phyloP scores from a whole-genome alignment of 92 coral and sea anemone species.

The Phymanthus crucifer region DNA sequence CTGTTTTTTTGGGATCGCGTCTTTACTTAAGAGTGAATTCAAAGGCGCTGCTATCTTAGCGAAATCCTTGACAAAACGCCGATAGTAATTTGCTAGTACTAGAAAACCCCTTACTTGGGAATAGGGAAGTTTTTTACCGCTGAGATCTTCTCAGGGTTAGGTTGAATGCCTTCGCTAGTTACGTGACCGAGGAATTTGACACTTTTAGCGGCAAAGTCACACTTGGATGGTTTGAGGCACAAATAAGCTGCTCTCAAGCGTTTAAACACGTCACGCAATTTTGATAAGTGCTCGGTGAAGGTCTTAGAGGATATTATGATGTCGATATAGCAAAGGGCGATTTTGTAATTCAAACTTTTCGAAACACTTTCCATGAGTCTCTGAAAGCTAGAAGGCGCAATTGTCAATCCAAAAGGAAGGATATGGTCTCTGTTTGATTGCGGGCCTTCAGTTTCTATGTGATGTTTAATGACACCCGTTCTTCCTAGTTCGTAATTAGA shows the following conservation, averaged over 20 bases:
- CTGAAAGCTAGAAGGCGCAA: slow-evolving; percentile 19
- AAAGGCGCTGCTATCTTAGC: slow-evolving; percentile 32
- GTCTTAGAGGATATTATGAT: slow-evolving; percentile 12
- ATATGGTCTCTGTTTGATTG: slow-evolving; percentile 49
- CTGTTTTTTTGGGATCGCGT: slow-evolving; percentile 7
- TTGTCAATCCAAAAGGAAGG: slow-evolving; percentile 31
- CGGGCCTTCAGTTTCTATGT: slow-evolving; percentile 36
- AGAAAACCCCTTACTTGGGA: slow-evolving; percentile 24
- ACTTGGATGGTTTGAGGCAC: slow-evolving; percentile 18
- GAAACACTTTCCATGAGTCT: slow-evolving; percentile 43
- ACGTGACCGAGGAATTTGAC: slow-evolving; percentile 35
- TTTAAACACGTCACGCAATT: slow-evolving; percentile 18
- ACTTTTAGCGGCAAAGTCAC: slow-evolving; percentile 18
- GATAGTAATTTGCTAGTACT: slow-evolving; percentile 28
- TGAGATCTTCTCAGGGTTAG: slow-evolving; percentile 18
- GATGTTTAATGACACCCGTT: slow-evolving; percentile 38
- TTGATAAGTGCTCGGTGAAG: neutral
- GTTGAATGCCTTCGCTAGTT: slow-evolving; percentile 16
- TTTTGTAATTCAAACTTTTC: slow-evolving; percentile 23
- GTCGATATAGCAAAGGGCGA: slow-evolving; percentile 26
- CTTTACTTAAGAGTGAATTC: slow-evolving; percentile 17
- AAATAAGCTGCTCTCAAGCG: slow-evolving; percentile 28
- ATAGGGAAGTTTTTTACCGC: slow-evolving; percentile 30
- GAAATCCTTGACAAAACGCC: slow-evolving; percentile 27
- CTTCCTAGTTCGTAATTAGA: slow-evolving; percentile 39